A percentile compares a stretch with the other conserved stretches of the same genome.
These are phyloP conservation scores for Thumatha senex DNA, from an alignment of 2,888 invertebrate genomes.

Conservation along the genomic window DNA sequence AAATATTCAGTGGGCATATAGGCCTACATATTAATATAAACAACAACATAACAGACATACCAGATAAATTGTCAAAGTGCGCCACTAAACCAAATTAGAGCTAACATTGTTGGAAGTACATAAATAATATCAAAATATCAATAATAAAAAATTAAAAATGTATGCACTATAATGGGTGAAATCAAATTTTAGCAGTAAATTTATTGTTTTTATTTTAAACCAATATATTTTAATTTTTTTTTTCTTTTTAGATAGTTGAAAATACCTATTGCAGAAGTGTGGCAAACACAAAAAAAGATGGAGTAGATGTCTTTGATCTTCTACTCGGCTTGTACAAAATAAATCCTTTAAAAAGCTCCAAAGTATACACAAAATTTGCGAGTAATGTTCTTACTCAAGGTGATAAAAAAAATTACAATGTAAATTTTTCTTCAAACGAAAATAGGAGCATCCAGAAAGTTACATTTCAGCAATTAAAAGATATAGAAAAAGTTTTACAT, in stretches of 20 bases:
- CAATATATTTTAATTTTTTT: neutral
- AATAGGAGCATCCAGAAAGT: neutral
- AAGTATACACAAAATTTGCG: slow-evolving; percentile 57
- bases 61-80: too few species aligned
- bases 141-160: too few species aligned
- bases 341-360: slow-evolving; percentile 61
- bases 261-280: neutral
- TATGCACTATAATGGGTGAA: too few species aligned
- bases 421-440: slow-evolving; percentile 19
- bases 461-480: slow-evolving; percentile 33
- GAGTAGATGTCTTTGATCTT: slow-evolving; percentile 54
- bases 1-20: slow-evolving; percentile 26
- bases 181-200: too few species aligned
- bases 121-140: too few species aligned
- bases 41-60: too few species aligned
- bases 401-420: slow-evolving; percentile 5
- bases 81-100: too few species aligned
- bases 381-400: slow-evolving; percentile 43
- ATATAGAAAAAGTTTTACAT: slow-evolving; percentile 48
- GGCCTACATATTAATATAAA: slow-evolving; percentile 20
- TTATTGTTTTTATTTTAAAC: too few species aligned
- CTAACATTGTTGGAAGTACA: too few species aligned
- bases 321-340: slow-evolving; percentile 63
- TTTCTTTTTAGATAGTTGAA: slow-evolving; percentile 18
- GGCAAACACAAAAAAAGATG: neutral